Percentiles rank a stretch among this genome's conserved stretches.
These are phyloP conservation scores for Cerastis leucographa DNA, from an alignment of 2,888 invertebrate species.

Conservation along the genomic window DNA sequence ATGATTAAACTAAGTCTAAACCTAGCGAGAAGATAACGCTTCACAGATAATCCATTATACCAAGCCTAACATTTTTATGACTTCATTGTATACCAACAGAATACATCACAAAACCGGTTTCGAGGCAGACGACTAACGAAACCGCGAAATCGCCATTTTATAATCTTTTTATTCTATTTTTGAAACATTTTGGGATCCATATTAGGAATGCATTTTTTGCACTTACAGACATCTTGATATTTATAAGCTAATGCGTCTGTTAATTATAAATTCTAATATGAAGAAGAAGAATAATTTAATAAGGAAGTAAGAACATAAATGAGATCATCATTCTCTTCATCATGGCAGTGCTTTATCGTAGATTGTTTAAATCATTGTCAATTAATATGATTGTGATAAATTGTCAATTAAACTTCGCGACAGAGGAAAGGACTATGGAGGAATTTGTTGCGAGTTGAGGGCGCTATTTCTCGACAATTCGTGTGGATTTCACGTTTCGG, in stretches of 20 bases:
- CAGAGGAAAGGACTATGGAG: slow-evolving; percentile 15
- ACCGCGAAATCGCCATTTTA: slow-evolving; percentile 47
- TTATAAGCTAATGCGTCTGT: slow-evolving; percentile 23
- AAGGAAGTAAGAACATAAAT: slow-evolving; percentile 24
- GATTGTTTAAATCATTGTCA: slow-evolving; percentile 42
- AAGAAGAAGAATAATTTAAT: neutral
- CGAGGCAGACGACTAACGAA: slow-evolving; percentile 19
- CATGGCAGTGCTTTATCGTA: slow-evolving; percentile 50
- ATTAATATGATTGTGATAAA: slow-evolving; percentile 52
- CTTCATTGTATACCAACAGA: slow-evolving; percentile 59
- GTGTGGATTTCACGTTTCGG: no score
- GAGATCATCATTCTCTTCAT: slow-evolving; percentile 45
- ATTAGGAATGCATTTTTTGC: slow-evolving; percentile 38
- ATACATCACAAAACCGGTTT: slow-evolving; percentile 57
- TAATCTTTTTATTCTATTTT: slow-evolving; percentile 55
- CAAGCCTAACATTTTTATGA: slow-evolving; percentile 59
- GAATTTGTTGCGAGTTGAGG: neutral
- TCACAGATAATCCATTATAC: slow-evolving; percentile 41
- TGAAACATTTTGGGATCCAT: slow-evolving; percentile 30
- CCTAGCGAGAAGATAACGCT: slow-evolving; percentile 26
- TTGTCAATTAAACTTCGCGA: slow-evolving; percentile 21
- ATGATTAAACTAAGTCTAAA: no score
- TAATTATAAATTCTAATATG: slow-evolving; percentile 43
- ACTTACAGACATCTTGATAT: slow-evolving; percentile 15
- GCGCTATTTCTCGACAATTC: neutral